Evolutionary conservation across 2,888 invertebrate species (phyloP), one percentile per base, ranked within the genome.

Genomic region (Ceraclea dissimilis): DNA sequence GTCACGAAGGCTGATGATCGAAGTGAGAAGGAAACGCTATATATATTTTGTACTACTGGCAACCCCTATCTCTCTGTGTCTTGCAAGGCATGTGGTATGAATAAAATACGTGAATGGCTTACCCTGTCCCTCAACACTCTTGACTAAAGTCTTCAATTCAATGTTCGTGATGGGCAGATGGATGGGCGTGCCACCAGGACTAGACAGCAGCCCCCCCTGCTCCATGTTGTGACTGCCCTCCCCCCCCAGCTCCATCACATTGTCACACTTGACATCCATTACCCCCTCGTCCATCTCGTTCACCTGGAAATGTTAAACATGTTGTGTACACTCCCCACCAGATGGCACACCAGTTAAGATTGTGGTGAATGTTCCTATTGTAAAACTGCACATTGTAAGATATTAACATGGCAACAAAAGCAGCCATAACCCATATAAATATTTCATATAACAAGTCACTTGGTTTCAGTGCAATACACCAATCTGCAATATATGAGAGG

Each of bases 111-210:
- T 26, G 26, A 6, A 10, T 26, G 4, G 26, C 10, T 26, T 39
- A 39, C 39, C 39, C 10, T 26, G 4, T 8, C 39, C 39, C 13
- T 39, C 39, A 16, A 76, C 76, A 57, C 71, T 67, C 55, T 71
- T 73, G 0, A 76, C 74, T 5, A 76, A 66, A 6, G 71, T 67
- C 54, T 77, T 77, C 50, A 77, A 58, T 53, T 77, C 78, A 0
- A 70, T 67, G 0, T 72, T 72, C 51, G 70, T 74, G 49, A 76
- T 72, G 2, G 75, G 75, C 57, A 76, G 63, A 18, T 76, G 76
- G 2, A 76, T 62, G 0, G 75, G 70, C 0, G 69, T 67, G 0
- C 69, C 72, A 1, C 71, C 70, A 0, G 75, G 74, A 54, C 76
- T 75, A 0, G 75, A 68, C 59, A 77, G 63, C 43, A 71, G 48